Conservation (phyloP, 2,113 vertebrate genomes). For the Xiphophorus couchianus region DNA sequence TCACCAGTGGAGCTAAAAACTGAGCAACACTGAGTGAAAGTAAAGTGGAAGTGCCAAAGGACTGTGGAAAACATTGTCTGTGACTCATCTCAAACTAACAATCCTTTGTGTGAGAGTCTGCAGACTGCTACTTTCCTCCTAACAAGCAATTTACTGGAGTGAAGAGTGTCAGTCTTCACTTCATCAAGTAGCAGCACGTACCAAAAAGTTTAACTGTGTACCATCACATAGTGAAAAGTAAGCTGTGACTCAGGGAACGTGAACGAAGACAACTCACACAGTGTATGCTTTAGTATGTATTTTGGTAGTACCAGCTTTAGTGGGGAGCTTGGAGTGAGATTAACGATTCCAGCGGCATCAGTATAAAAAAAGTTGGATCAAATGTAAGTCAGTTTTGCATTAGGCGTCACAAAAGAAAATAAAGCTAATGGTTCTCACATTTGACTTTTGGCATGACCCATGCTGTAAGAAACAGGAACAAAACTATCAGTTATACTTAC, state of each 20-base stretch:
- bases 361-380: neutral
- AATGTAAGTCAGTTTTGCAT: neutral
- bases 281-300: neutral
- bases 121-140: neutral
- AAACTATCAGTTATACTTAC: too few species aligned
- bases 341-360: neutral
- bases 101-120: neutral
- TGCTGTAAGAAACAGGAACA: too few species aligned
- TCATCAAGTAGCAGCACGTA: neutral
- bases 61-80: neutral
- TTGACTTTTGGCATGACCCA: neutral
- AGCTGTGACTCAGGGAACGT: neutral
- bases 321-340: neutral
- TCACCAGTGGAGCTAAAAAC: neutral
- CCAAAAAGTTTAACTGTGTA: neutral
- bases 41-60: neutral
- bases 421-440: neutral
- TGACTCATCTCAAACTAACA: neutral
- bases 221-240: neutral
- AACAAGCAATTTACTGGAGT: neutral
- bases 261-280: neutral
- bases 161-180: neutral
- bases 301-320: neutral
- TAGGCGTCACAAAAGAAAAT: neutral
- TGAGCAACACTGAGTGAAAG: neutral